A percentile compares a stretch with the other conserved stretches of the same genome.
These are phyloP conservation scores for Drosophila lowei DNA, from an alignment of 1,140 invertebrate genomes.

Conservation along the genomic window DNA sequence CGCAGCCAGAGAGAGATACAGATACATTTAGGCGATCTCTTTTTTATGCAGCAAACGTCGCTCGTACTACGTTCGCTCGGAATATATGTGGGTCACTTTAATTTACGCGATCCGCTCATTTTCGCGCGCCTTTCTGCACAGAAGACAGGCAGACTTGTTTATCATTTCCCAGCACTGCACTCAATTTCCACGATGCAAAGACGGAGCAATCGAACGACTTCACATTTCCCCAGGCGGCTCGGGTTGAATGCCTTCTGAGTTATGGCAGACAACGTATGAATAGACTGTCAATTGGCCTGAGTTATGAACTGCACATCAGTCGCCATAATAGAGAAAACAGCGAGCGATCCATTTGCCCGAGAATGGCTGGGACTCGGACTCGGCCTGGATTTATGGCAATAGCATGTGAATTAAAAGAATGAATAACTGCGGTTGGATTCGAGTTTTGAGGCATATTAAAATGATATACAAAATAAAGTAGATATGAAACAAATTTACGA, in stretches of 20 bases:
- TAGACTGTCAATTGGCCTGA: slow-evolving; percentile 62
- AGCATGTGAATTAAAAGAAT: slow-evolving; percentile 43
- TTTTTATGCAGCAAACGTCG: slow-evolving; percentile 71
- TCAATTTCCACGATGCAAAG: slow-evolving; percentile 45
- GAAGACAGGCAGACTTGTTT: slow-evolving; percentile 57
- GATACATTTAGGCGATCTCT: slow-evolving; percentile 32
- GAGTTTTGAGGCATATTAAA: slow-evolving; percentile 3
- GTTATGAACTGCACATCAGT: slow-evolving; percentile 53
- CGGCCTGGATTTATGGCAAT: slow-evolving; percentile 32
- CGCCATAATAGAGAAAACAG: slow-evolving; percentile 30
- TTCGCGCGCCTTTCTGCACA: slow-evolving; percentile 48
- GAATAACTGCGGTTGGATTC: slow-evolving; percentile 24
- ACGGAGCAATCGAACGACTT: slow-evolving; percentile 16
- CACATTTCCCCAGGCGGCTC: slow-evolving; percentile 31
- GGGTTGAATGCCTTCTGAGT: slow-evolving; percentile 67
- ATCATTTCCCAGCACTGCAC: slow-evolving; percentile 32
- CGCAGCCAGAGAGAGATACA: slow-evolving; percentile 59
- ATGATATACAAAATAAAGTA: not conserved
- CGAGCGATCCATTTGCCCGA: slow-evolving; percentile 11
- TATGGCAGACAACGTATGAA: slow-evolving; percentile 58
- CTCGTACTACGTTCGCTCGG: slow-evolving; percentile 37
- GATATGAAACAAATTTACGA: too few species aligned
- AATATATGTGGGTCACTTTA: slow-evolving; percentile 81
- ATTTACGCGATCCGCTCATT: slow-evolving; percentile 63
- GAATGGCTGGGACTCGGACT: slow-evolving; percentile 17